Evolutionary conservation across 2,888 invertebrate genomes (phyloP), one percentile per base, ranked within the genome.

Genomic region (Neoascia interrupta): DNA sequence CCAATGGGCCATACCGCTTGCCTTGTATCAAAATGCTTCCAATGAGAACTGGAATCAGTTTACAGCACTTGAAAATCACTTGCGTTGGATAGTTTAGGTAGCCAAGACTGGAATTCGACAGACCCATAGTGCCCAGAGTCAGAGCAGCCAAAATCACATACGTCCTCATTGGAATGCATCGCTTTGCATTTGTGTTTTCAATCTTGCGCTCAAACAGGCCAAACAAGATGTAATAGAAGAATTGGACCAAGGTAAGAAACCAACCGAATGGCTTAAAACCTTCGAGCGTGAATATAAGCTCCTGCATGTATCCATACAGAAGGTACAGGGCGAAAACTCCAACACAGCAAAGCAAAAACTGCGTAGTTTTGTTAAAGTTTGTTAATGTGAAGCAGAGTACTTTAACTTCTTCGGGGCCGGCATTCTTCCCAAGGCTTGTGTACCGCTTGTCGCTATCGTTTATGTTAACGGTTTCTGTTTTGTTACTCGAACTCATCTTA

Each of bases 51-150:
- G 98, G 98, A 83, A 98, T 96, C 0, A 98, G 91, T 88, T 99
- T 99, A 88, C 98, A 99, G 87, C 97, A 97, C 88, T 98, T 98
- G 87, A 99, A 99, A 84, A 98, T 98, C 37, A 98, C 94, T 90
- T 97, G 97, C 0, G 98, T 98, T 0, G 98, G 98, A 88, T 98
- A 99, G 88, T 98, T 99, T 8, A 99, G 90, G 87, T 97, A 97
- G 49, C 96, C 97, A 8, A 98, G 90, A 1, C 98, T 96, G 2
- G 97, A 93, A 88, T 99, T 99, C 1, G 98, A 98, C 80, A 98
- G 91, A 0, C 97, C 96, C 97, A 99, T 98, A 1, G 98, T 98
- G 2, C 96, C 97, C 11, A 98, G 91, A 0, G 98, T 97, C 47
- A 98, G 89, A 1, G 95, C 91, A 39, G 97, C 97, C 76, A 98